A percentile compares a stretch with the other conserved stretches of the same genome.
Conservation (phyloP, 1,140 invertebrate species). For the Penaeus japonicus region DNA sequence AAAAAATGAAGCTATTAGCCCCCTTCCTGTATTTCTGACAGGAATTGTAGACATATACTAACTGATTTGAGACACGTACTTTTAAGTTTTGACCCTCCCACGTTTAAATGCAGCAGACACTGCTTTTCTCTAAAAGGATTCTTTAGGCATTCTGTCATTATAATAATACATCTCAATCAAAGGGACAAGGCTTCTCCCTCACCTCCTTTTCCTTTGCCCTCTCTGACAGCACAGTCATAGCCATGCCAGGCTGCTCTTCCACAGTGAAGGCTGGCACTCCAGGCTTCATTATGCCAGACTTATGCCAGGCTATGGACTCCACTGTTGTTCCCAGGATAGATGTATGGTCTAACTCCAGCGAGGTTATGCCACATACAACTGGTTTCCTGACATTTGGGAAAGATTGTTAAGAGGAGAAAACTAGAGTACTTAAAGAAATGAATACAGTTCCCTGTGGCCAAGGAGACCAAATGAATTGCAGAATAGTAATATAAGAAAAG, state of each 20-base stretch:
- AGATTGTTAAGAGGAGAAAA: neutral
- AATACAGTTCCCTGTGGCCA: neutral
- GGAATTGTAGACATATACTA: neutral
- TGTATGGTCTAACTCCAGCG: constrained; percentile 91
- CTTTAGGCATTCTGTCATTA: neutral
- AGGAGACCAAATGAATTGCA: neutral
- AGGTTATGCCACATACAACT: constrained; percentile 87
- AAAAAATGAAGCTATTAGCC: too few relatives aligned
- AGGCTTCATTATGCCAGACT: constrained; percentile 94
- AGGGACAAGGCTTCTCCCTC: constrained; percentile 50
- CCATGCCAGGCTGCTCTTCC: constrained; percentile 71
- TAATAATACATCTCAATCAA: neutral
- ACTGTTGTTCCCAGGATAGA: constrained; percentile 84
- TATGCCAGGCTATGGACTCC: constrained; percentile 90
- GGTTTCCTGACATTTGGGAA: constrained; percentile 64
- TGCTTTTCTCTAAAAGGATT: neutral
- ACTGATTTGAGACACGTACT: neutral
- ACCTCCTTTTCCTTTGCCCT: constrained; percentile 75
- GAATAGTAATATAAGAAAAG: neutral
- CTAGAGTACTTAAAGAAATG: neutral
- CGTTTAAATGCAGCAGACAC: neutral
- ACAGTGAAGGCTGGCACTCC: constrained; percentile 78
- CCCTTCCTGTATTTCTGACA: neutral
- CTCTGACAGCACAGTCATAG: constrained; percentile 75
- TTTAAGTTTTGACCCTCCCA: neutral